phyloP scores from a whole-genome alignment of 2,888 invertebrate species.

The Rhagonycha fulva region DNA sequence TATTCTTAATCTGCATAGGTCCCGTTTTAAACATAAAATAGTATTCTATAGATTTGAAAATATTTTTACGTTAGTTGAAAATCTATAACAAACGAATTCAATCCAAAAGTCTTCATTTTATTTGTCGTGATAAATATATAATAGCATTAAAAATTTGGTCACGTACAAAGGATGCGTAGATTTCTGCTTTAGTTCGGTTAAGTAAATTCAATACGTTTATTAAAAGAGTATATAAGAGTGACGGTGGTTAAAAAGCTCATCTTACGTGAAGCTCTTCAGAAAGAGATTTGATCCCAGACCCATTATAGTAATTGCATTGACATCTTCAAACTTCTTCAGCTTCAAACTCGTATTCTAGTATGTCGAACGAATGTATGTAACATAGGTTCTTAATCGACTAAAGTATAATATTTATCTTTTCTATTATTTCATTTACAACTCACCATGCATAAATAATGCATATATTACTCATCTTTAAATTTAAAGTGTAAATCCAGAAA shows the following conservation, averaged over 20 bases:
- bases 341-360: slow-evolving; percentile 28
- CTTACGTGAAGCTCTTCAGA: slow-evolving; percentile 19
- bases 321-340: slow-evolving; percentile 30
- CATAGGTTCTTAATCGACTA: slow-evolving; percentile 14
- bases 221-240: slow-evolving; percentile 15
- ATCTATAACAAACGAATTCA: background rate
- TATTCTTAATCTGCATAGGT: background rate
- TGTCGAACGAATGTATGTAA: slow-evolving; percentile 30
- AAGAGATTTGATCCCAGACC: slow-evolving; percentile 30
- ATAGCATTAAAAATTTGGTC: slow-evolving; percentile 15
- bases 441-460: too few species aligned
- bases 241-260: slow-evolving; percentile 24
- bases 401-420: background rate
- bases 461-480: too few species aligned
- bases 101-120: background rate
- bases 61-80: background rate
- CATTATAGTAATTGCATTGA: slow-evolving; percentile 35
- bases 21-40: background rate
- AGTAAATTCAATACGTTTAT: slow-evolving; percentile 12
- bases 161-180: slow-evolving; percentile 16
- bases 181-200: slow-evolving; percentile 11
- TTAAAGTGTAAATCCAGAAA: too few species aligned
- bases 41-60: background rate
- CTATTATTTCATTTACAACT: background rate
- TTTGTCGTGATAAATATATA: background rate